phyloP scores from a whole-genome alignment of 2,888 invertebrate genomes.

The Caenorhabditis sinica region DNA sequence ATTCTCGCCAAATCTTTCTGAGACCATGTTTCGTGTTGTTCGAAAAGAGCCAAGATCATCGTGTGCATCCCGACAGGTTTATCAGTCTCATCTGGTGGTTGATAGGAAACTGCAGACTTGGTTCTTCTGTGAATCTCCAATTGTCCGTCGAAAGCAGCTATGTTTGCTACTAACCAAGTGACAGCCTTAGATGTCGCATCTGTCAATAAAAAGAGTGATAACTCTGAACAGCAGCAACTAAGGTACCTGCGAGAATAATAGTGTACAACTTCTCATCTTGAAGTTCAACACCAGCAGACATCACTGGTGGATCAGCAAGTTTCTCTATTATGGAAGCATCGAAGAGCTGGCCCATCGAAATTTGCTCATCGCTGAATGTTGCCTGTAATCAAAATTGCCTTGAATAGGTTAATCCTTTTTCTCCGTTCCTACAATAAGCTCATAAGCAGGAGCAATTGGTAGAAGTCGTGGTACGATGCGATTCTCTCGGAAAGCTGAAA shows the following conservation, averaged over 20 bases:
- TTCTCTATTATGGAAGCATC: conserved; percentile 54
- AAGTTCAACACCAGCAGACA: conserved; percentile 58
- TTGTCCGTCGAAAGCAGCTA: conserved; percentile 65
- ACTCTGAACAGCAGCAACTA: not conserved
- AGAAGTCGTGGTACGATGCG: conserved; percentile 69
- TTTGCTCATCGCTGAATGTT: conserved; percentile 64
- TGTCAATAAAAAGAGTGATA: conserved; percentile 23
- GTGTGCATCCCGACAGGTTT: conserved; percentile 64
- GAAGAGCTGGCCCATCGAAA: conserved; percentile 68
- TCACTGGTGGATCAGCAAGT: conserved; percentile 61
- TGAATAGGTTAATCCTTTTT: not conserved
- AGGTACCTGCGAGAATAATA: conserved; percentile 67
- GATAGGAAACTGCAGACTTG: conserved; percentile 59
- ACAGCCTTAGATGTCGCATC: conserved; percentile 63
- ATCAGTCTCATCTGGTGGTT: conserved; percentile 52
- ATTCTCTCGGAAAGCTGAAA: conserved; percentile 74
- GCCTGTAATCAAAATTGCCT: conserved; percentile 51
- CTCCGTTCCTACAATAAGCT: conserved; percentile 42
- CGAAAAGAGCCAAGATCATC: conserved; percentile 66
- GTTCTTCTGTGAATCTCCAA: conserved; percentile 61
- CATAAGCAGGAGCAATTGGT: conserved; percentile 62
- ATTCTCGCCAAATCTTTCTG: conserved; percentile 63
- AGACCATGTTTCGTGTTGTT: conserved; percentile 66
- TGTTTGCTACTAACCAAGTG: conserved; percentile 65
- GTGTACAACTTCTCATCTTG: conserved; percentile 68